Base-by-base conservation (phyloP, 2,797 vertebrate species). In the Esox masquinongy region DNA sequence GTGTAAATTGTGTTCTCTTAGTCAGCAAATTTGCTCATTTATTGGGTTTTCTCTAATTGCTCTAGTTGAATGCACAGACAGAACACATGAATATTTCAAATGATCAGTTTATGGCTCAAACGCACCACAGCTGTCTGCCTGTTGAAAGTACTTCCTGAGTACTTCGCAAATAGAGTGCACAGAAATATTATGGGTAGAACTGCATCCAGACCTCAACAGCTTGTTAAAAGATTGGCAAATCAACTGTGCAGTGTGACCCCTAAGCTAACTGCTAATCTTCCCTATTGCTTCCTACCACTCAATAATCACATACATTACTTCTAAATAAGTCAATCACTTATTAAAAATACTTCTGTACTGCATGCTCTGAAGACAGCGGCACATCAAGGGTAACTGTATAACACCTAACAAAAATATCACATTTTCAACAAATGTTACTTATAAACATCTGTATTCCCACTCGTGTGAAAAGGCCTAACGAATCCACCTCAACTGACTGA, bases 231-330 rank as follows among this genome's bases (percentile, higher is more conserved):
- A 8, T 39, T 39, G 36, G 36, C 36, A 39, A 4, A 39, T 39
- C 4, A 39, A 39, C 36, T 39, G 36, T 39, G 36, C 4, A 39
- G 36, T 39, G 36, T 39, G 36, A 5, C 36, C 36, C 7, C 36
- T 2, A 2, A 76, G 88, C 88, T 88, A 89, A 88, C 85, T 64
- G 80, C 81, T 84, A 82, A 81, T 72, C 72, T 36, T 17, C 22
- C 47, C 78, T 68, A 50, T 63, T 75, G 47, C 68, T 72, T 29
- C 74, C 67, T 78, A 74, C 36, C 76, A 14, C 22, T 53, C 16
- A 72, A 29, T 75, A 11, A 26, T 47, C 63, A 1, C 74, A 75
- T 53, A 34, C 15, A 59, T 34, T 47, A 47, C 9, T 14, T 11
- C 43, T 1, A 68, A 2, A 53, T 16, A 51, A 51, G 5, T 43